Base-by-base conservation (phyloP, 92 coral and sea anemone species). In the Epizoanthus rinbou region DNA sequence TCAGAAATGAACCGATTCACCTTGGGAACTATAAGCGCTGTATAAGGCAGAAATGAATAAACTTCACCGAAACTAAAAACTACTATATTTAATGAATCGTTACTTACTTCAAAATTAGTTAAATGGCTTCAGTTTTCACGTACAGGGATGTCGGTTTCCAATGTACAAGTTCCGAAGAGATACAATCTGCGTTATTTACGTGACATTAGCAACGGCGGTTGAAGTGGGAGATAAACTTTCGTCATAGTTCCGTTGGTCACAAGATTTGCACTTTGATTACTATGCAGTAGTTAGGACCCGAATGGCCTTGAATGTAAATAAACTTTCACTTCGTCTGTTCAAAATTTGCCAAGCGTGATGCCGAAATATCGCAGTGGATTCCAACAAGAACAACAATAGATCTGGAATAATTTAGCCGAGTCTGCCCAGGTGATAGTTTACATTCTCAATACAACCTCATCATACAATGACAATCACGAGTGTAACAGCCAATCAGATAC, bases 381-480 rank as follows among this genome's bases (percentile, higher is more conserved):
- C 71, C 50, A 62, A 62, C 59, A 47, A 59, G 82, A 57, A 13
- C 71, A 78, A 59, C 69, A 60, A 62, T 43, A 57, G 71, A 21
- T 62, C 62, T 41, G 71, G 37, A 62, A 76, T 76, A 62, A 75
- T 23, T 57, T 75, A 53, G 80, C 22, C 68, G 58, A 33, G 65
- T 50, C 33, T 39, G 43, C 23, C 56, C 50, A 15, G 76, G 23
- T 16, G 22, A 21, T 17, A 78, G 82, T 78, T 62, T 78, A 62
- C 82, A 78, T 62, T 78, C 9, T 57, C 24, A 37, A 62, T 41
- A 78, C 71, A 78, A 78, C 43, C 59, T 52, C 25, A 78, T 78
- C 54, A 43, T 43, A 60, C 16, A 59, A 59, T 78, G 71, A 22
- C 82, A 78, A 78, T 78, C 35, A 78, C 37, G 3, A 11, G 37